Base-by-base conservation (phyloP, 2,888 invertebrate species). In the Drosophila merina region DNA sequence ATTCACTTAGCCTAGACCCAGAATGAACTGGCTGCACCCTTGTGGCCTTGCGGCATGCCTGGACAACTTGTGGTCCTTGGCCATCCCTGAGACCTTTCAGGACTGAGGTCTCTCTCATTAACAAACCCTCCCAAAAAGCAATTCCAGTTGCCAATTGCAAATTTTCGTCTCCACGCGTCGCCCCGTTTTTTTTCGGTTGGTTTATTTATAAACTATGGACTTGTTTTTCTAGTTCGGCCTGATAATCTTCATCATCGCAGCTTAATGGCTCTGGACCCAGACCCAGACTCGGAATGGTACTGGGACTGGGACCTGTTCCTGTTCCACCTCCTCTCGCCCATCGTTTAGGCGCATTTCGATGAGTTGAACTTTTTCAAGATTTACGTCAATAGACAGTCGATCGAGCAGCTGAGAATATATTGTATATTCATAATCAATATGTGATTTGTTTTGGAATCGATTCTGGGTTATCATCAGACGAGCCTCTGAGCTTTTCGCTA, bases 201-300 rank as follows among this genome's bases (percentile, higher is more conserved):
- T 74, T 79, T 82, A 82, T 82, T 83, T 82, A 66, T 86, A 82
- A 82, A 78, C 68, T 73, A 64, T 73, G 73, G 78, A 83, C 82
- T 83, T 83, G 82, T 83, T 83, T 83, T 83, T 83, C 82, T 83
- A 83, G 82, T 83, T 82, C 50, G 57, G 76, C 75, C 67, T 82
- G 83, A 85, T 82, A 82, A 82, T 85, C 82, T 54, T 74, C 81
- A 81, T 77, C 72, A 71, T 67, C 59, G 57, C 20, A 73, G 75
- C 54, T 36, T 67, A 66, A 69, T 69, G 54, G 54, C 70, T 55
- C 14, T 40, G 45, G 38, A 31, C 63, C 31, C 70, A 60, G 68
- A 67, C 68, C 44, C 31, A 49, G 68, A 58, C 51, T 66, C 10
- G 50, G 64, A 49, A 8, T 50, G 31, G 33, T 25, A 47, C 25